phyloP scores from a whole-genome alignment of 2,797 vertebrate species.

The Sphenodon punctatus region DNA sequence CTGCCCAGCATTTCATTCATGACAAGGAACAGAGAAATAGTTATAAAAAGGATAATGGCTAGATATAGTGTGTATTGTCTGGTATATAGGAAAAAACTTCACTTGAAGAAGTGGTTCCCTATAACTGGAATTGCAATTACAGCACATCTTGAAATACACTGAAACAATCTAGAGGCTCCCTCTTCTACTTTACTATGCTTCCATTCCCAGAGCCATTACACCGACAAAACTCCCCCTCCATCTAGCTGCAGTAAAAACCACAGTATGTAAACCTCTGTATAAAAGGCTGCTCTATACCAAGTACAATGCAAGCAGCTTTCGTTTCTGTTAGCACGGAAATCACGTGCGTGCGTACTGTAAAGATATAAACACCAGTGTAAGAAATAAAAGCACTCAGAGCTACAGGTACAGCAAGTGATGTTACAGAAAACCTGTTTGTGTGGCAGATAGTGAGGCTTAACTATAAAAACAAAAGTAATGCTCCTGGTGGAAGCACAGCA shows the following conservation, averaged over 20 bases:
- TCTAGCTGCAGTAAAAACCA: neutral
- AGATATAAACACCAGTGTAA: neutral
- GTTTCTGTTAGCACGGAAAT: neutral
- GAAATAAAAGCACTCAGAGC: neutral
- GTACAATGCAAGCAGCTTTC: neutral
- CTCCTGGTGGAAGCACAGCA: neutral
- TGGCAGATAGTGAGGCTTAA: neutral
- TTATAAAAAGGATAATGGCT: neutral
- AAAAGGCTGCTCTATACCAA: neutral
- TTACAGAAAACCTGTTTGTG: neutral
- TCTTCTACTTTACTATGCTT: neutral
- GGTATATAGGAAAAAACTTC: no score
- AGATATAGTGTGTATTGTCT: no score
- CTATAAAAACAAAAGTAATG: neutral
- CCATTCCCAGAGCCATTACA: fast-evolving
- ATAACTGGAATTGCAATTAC: neutral
- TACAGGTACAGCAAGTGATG: neutral
- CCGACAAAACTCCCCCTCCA: neutral
- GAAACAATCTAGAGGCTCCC: neutral
- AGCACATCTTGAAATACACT: neutral
- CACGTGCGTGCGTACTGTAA: neutral
- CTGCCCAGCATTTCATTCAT: neutral
- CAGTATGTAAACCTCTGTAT: neutral
- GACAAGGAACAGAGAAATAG: neutral
- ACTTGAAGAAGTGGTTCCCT: neutral